Base-by-base conservation (phyloP, 2,888 invertebrate species). In the Pachymerium ferrugineum region DNA sequence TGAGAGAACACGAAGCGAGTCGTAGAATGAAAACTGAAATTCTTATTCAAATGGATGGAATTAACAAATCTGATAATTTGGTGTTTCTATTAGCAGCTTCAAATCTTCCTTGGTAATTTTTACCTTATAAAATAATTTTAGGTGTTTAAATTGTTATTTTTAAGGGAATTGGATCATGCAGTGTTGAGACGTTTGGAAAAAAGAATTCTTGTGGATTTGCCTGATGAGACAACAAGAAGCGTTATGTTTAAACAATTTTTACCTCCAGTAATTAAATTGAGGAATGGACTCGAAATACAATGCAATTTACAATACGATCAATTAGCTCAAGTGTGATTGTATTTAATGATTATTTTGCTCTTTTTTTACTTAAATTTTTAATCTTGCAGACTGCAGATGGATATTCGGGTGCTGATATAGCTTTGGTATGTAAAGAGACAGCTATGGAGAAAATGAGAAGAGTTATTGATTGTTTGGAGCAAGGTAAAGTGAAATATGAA, bases 71-170 rank as follows among this genome's bases (percentile, higher is more conserved):
- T 14, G 86, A 87, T 30, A 88, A 89, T n/a, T 84, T 86, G 74
- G 89, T 90, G 75, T 91, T 91, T 81, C 85, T 91, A 68, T 85
- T 97, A 71, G 94, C 94, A 16, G 93, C 94, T 75, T 93, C 96
- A 0, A 97, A 97, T 83, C 86, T 91, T 78, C 97, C 97, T 0
- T 97, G 96, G 97, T 91, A 81, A 78, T n/a, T n/a, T n/a, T n/a
- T n/a, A n/a, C n/a, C n/a, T n/a, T n/a, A n/a, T n/a, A n/a, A n/a
- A n/a, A n/a, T n/a, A n/a, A 76, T 70, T 42, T 3, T 12, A 22
- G 62, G 16, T 14, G 12, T 35, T 1, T 14, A 3, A 35, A 35
- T n/a, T 14, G 28, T 14, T 62, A 33, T 42, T 12, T 19, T 79
- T 12, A 79, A 91, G 91, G 90, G 92, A 93, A 80, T 87, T 97